Percentiles rank a stretch among this genome's conserved stretches.
phyloP scores from a whole-genome alignment of 2,888 invertebrate genomes.

The Zygaena filipendulae region DNA sequence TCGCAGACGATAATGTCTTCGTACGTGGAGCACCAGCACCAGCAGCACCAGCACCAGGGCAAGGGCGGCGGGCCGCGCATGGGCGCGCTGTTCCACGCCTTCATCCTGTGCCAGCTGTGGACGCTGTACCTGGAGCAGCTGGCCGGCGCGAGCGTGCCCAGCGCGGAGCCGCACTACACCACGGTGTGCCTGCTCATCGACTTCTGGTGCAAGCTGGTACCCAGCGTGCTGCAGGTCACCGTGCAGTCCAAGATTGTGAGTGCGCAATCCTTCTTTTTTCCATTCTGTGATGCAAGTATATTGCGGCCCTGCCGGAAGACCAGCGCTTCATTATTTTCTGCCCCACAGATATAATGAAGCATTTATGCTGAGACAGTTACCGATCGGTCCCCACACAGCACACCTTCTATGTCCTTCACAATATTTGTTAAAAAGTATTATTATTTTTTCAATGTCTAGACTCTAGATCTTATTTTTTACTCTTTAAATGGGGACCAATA shows the following conservation, averaged over 20 bases:
- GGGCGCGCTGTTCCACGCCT: conserved; percentile 97
- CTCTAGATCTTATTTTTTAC: no score
- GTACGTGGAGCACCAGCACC: conserved; percentile 97
- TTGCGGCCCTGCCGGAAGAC: no score
- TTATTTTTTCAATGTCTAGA: no score
- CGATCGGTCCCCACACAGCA: no score
- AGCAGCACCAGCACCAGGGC: no score
- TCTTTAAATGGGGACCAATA: no score
- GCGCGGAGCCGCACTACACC: conserved; percentile 76
- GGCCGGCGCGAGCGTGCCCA: conserved; percentile 73
- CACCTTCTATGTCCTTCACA: no score
- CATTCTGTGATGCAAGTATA: not conserved
- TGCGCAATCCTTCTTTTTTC: no score
- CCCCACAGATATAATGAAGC: no score
- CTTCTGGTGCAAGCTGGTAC: conserved; percentile 99
- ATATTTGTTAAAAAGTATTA: no score
- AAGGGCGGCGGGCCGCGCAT: conserved; percentile 84
- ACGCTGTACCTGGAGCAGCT: conserved; percentile 96
- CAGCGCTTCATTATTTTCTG: no score
- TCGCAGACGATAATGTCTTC: conserved; percentile 87
- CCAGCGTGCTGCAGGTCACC: conserved; percentile 92
- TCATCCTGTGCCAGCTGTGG: conserved; percentile 98
- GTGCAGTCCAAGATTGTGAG: conserved; percentile 81
- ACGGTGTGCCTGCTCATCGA: conserved; percentile 89
- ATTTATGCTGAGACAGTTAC: no score